phyloP scores from a whole-genome alignment of 2,797 vertebrate genomes.

The Sciurus carolinensis region DNA sequence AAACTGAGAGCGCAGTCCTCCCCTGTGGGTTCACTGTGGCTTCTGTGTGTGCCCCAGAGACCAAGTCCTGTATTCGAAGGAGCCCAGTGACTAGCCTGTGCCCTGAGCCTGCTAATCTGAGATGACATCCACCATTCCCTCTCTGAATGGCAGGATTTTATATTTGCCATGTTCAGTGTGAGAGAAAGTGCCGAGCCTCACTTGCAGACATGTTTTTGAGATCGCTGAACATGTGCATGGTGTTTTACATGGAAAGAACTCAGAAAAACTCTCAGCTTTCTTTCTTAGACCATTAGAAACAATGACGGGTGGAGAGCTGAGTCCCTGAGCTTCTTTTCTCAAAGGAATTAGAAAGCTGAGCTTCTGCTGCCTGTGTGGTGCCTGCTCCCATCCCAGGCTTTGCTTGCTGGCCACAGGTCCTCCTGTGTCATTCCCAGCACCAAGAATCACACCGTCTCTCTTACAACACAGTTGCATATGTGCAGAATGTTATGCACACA shows the following conservation, averaged over 20 bases:
- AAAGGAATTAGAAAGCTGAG: too few species aligned
- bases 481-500: too few species aligned
- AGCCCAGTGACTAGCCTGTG: not conserved
- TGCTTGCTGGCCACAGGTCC: too few species aligned
- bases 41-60: not conserved
- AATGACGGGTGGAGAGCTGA: too few species aligned
- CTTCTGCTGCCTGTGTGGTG: too few species aligned
- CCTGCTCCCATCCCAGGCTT: too few species aligned
- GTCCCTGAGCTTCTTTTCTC: too few species aligned
- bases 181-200: not conserved
- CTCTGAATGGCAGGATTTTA: not conserved
- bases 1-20: not conserved
- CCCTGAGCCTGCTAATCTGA: too few species aligned
- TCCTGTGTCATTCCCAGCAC: too few species aligned
- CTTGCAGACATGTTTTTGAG: not conserved
- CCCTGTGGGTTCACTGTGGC: not conserved
- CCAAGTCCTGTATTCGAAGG: not conserved
- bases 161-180: not conserved
- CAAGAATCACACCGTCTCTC: too few species aligned
- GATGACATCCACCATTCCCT: not conserved
- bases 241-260: not conserved
- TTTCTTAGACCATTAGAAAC: too few species aligned
- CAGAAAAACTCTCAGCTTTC: not conserved
- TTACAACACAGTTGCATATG: too few species aligned
- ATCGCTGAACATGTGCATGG: not conserved